A percentile compares a stretch with the other conserved stretches of the same genome.
Evolutionary conservation across 2,888 invertebrate species (phyloP).

Genomic region (Cantharis flavilabris): DNA sequence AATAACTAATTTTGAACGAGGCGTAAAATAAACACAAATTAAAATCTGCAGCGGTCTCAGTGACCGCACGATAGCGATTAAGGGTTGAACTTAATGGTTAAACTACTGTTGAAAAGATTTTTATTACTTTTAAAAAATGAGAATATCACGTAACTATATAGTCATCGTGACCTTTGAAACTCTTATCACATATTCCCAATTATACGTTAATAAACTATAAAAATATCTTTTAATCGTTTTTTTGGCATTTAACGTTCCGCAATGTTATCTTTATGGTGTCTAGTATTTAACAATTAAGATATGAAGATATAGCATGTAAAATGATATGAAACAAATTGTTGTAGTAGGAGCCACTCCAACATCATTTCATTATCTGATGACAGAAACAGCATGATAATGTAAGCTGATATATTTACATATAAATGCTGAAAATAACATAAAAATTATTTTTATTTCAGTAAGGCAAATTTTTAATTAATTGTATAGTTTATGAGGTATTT

Average conservation of each 20-base stretch:
- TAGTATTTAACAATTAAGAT: conserved; percentile 47
- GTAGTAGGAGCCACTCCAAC: conserved; percentile 46
- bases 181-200: not conserved
- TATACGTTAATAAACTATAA: not conserved
- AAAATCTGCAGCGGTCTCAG: no score
- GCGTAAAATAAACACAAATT: no score
- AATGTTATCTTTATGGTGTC: conserved; percentile 48
- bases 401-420: conserved; percentile 29
- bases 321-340: conserved; percentile 55
- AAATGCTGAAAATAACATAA: not conserved
- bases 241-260: conserved; percentile 32
- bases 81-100: no score
- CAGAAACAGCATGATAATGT: conserved; percentile 41
- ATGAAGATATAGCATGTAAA: conserved; percentile 52
- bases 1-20: no score
- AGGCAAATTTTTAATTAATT: not conserved
- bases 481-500: not conserved
- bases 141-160: not conserved
- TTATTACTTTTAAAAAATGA: not conserved
- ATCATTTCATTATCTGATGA: conserved; percentile 50
- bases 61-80: no score
- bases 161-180: not conserved
- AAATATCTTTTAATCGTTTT: not conserved
- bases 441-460: not conserved
- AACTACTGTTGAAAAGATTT: no score